Percentiles rank a stretch among this genome's conserved stretches.
Conservation (phyloP, 2,888 invertebrate genomes). For the Lasiommata megera region DNA sequence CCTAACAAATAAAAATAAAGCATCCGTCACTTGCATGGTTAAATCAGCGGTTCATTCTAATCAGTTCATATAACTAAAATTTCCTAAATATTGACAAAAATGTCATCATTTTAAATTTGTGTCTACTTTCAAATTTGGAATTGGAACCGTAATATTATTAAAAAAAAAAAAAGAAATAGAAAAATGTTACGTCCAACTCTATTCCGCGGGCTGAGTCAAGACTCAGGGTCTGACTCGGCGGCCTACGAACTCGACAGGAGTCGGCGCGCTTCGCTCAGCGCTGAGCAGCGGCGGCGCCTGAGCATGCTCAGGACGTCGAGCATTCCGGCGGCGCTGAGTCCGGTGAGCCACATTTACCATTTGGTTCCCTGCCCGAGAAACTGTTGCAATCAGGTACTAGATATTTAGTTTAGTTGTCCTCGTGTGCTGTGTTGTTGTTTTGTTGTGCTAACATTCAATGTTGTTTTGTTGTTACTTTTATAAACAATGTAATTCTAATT, state of each 20-base stretch:
- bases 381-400: slow-evolving; percentile 76
- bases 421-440: slow-evolving; percentile 17
- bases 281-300: slow-evolving; percentile 69
- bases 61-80: background rate
- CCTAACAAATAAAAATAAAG: too few relatives aligned
- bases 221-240: slow-evolving; percentile 55
- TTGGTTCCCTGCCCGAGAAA: slow-evolving; percentile 78
- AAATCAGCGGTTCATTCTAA: too few relatives aligned
- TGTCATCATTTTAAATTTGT: background rate
- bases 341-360: slow-evolving; percentile 82
- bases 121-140: background rate
- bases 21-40: too few relatives aligned
- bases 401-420: slow-evolving; percentile 28
- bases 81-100: background rate
- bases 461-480: background rate
- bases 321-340: slow-evolving; percentile 65
- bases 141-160: slow-evolving; percentile 4
- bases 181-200: slow-evolving; percentile 67
- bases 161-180: slow-evolving; percentile 9
- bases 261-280: slow-evolving; percentile 69
- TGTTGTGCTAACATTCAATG: slow-evolving; percentile 18
- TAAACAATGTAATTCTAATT: background rate
- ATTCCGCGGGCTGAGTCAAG: slow-evolving; percentile 59
- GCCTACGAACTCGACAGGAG: slow-evolving; percentile 70
- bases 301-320: slow-evolving; percentile 65